Conservation (phyloP, 2,888 invertebrate species). For the Tinea semifulvella region DNA sequence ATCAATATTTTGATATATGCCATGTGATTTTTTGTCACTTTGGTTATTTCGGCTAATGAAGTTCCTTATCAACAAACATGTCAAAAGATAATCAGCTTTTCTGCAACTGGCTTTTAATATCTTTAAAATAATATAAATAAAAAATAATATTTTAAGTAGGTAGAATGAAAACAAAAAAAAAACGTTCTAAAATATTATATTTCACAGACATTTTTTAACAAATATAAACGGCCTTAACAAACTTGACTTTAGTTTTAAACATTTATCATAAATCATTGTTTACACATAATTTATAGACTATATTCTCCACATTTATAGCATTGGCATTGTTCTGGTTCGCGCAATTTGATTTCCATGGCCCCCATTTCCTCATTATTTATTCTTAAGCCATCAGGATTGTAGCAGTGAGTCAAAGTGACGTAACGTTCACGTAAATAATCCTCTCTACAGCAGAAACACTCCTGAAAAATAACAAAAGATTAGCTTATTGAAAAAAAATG, state of each 20-base stretch:
- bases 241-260: neutral
- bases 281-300: constrained; percentile 64
- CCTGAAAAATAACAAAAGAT: constrained; percentile 69
- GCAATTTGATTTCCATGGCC: constrained; percentile 82
- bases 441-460: constrained; percentile 92
- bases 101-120: no score
- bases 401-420: constrained; percentile 84
- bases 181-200: no score
- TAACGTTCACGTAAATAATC: constrained; percentile 83
- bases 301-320: constrained; percentile 91
- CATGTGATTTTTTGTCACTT: no score
- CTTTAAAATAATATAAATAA: no score
- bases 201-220: neutral
- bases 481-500: no score
- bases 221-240: constrained; percentile 1
- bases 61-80: no score
- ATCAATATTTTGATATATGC: no score
- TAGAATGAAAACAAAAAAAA: no score
- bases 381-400: constrained; percentile 85
- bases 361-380: constrained; percentile 74
- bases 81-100: no score
- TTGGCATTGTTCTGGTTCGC: constrained; percentile 89
- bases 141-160: no score
- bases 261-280: neutral
- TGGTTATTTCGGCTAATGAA: no score